Evolutionary conservation across 23 tunicate species (phyloP), one percentile per base, ranked within the genome.

Genomic region (Botrylloides violaceus): DNA sequence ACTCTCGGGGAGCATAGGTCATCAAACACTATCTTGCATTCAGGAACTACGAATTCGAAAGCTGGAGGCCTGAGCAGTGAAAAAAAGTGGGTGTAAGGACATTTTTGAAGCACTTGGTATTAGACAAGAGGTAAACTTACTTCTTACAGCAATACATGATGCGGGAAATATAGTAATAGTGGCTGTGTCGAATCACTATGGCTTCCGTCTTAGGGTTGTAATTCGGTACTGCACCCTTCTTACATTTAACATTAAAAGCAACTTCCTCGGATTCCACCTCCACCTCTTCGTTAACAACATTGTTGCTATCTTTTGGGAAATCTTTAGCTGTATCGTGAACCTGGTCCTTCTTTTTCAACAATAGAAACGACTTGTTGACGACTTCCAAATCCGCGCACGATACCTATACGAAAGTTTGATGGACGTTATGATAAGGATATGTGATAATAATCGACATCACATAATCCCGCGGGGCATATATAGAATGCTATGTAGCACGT

Each of bases 61-160:
- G 15, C 53, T 15, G 53, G 53, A 15, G 53, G 53, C 53, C 53
- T 43, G 53, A 43, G 15, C 9, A 43, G 15, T 15, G 53, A 9
- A 43, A 7, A 43, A 43, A n/a, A n/a, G n/a, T n/a, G n/a, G n/a
- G n/a, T n/a, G n/a, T n/a, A n/a, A n/a, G n/a, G n/a, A n/a, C n/a
- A n/a, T n/a, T n/a, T n/a, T n/a, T n/a, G n/a, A n/a, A n/a, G n/a
- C n/a, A n/a, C n/a, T n/a, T n/a, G n/a, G n/a, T n/a, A n/a, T n/a
- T n/a, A n/a, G n/a, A n/a, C n/a, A n/a, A n/a, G n/a, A n/a, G n/a
- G n/a, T n/a, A 7, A 6, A 31, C 70, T 63, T 63, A 63, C 70
- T 63, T 31, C 29, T 63, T 33, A 9, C 70, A 63, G 33, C 70
- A 63, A 31, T 63, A 33, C 70, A 63, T 63, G 3, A 63, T 63